These are phyloP conservation scores for Gila orcuttii DNA, from an alignment of 2,113 vertebrate species.

Conservation along the genomic window DNA sequence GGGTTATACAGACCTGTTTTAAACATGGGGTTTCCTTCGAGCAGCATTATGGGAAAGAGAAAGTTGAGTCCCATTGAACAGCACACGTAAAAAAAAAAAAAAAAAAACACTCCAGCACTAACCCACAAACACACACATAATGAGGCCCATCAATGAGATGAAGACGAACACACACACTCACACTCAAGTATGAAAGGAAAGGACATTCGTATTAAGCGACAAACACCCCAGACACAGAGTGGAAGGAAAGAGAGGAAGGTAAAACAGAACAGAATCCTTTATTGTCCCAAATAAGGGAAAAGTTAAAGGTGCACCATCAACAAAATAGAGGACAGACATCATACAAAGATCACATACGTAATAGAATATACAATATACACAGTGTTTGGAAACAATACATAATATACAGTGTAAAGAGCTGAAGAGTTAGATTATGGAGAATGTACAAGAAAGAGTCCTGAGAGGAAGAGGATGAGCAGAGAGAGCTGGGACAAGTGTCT, in stretches of 20 bases:
- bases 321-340: conserved; percentile 78
- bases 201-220: conserved; percentile 56
- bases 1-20: conserved; percentile 80
- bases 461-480: conserved; percentile 74
- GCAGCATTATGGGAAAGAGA: conserved; percentile 80
- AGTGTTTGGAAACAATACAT: conserved; percentile 77
- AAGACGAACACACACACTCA: conserved; percentile 46
- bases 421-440: conserved; percentile 68
- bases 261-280: conserved; percentile 82
- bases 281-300: conserved; percentile 76
- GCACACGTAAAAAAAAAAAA: conserved; percentile 40
- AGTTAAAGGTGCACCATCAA: conserved; percentile 71
- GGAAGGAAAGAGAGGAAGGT: conserved; percentile 70
- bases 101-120: neutral
- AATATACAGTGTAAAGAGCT: conserved; percentile 78
- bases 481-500: conserved; percentile 74
- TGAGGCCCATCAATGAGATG: conserved; percentile 50
- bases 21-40: conserved; percentile 79
- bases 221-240: conserved; percentile 60
- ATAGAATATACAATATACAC: conserved; percentile 83
- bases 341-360: conserved; percentile 78
- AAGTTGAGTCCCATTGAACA: conserved; percentile 71
- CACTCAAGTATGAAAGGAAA: conserved; percentile 46
- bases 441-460: conserved; percentile 77
- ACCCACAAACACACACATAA: conserved; percentile 36